phyloP scores from a whole-genome alignment of 23 tunicate species.

The Styela plicata region DNA sequence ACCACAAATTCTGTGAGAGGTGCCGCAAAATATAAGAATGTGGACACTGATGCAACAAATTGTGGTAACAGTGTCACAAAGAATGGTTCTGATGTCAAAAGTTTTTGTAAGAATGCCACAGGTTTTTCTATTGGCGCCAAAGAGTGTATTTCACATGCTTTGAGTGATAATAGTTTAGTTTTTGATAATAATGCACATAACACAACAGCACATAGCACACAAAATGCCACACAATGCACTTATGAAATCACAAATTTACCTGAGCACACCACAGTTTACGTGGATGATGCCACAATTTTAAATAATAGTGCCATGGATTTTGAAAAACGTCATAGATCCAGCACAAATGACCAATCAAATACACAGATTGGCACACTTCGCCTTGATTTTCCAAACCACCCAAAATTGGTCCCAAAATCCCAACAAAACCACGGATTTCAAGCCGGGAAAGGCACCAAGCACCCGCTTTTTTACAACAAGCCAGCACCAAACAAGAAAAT shows the following conservation, averaged over 20 bases:
- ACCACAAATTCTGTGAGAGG: neutral
- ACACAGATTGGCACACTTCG: neutral
- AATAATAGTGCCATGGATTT: neutral
- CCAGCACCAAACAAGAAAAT: neutral
- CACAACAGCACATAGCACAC: neutral
- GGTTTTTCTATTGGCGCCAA: too few species aligned
- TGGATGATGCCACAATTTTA: neutral
- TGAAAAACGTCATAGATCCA: neutral
- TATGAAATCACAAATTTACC: too few species aligned
- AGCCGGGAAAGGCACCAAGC: neutral
- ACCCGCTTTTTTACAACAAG: slow-evolving; percentile 15
- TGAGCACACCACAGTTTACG: neutral
- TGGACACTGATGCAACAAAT: neutral
- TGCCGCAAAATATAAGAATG: neutral
- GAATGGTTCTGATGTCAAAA: neutral
- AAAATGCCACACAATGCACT: neutral
- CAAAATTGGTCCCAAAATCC: neutral
- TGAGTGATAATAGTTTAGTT: too few species aligned
- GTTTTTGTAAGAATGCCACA: neutral
- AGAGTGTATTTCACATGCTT: too few species aligned
- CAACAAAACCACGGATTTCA: neutral
- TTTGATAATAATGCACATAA: too few species aligned
- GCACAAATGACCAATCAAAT: neutral
- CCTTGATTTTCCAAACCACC: neutral
- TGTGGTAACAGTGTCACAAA: neutral